Evolutionary conservation across 2,888 invertebrate genomes (phyloP).

Genomic region (Pantelozetes paolii): DNA sequence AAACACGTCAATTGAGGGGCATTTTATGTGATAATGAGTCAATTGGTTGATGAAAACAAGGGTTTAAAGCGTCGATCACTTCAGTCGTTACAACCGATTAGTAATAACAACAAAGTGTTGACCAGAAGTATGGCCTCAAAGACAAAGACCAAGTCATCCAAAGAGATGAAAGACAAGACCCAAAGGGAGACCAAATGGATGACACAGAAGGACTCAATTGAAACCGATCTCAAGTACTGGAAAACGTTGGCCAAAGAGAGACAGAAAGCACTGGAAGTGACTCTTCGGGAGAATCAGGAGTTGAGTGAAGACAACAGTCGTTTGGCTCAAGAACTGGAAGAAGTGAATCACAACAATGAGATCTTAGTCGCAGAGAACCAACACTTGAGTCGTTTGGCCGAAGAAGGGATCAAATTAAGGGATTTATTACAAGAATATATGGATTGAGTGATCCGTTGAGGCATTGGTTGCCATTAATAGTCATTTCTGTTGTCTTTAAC

Average conservation of each 20-base stretch:
- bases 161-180: neutral
- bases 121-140: conserved; percentile 22
- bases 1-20: too few species aligned
- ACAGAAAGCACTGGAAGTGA: conserved; percentile 41
- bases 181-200: conserved; percentile 20
- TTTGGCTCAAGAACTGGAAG: neutral
- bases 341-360: neutral
- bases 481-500: neutral
- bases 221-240: conserved; percentile 42
- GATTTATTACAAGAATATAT: conserved; percentile 5
- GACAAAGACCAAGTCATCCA: neutral
- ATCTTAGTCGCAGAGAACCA: conserved; percentile 4
- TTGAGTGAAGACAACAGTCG: conserved; percentile 3
- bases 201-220: conserved; percentile 26
- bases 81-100: conserved; percentile 17
- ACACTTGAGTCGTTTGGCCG: conserved; percentile 32
- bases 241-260: conserved; percentile 44
- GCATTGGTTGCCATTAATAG: neutral
- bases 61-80: conserved; percentile 13
- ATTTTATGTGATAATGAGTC: neutral
- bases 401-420: conserved; percentile 26
- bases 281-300: conserved; percentile 44
- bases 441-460: neutral
- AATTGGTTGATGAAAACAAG: neutral
- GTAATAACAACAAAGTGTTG: conserved; percentile 24